These are phyloP conservation scores for Pristionchus mayeri DNA, from an alignment of 2,888 invertebrate genomes.

Conservation along the genomic window DNA sequence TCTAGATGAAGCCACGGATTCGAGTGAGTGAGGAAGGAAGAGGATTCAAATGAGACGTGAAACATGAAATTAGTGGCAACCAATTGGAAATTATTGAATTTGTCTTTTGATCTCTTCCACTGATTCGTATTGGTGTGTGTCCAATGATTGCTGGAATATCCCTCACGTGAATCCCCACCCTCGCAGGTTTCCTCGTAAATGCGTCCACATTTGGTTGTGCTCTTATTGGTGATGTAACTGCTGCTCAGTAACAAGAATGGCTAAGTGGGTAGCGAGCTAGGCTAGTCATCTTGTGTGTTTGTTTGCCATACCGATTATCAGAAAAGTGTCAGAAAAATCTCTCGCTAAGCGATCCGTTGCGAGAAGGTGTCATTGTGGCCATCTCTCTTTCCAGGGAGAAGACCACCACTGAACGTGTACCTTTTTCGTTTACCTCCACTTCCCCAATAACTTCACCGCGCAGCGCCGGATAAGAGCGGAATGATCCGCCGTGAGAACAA, in stretches of 20 bases:
- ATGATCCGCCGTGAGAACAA: too few species aligned
- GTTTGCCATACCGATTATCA: not conserved
- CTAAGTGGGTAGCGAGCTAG: not conserved
- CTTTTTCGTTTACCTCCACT: too few species aligned
- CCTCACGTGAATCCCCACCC: not conserved
- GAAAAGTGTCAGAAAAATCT: not conserved
- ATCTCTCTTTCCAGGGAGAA: too few species aligned
- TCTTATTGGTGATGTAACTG: conserved; percentile 92
- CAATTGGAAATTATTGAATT: too few species aligned
- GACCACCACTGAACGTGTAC: too few species aligned
- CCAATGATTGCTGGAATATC: not conserved
- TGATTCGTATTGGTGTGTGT: too few species aligned
- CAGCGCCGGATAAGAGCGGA: too few species aligned
- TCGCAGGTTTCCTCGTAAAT: conserved; percentile 87
- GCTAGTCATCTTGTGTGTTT: not conserved
- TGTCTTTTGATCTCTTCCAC: too few species aligned
- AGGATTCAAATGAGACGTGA: too few species aligned
- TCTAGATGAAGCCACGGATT: conserved; percentile 99
- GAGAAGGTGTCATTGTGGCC: not conserved
- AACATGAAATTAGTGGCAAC: too few species aligned
- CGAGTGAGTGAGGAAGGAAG: conserved; percentile 81
- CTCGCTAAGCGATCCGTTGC: not conserved
- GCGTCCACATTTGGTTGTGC: conserved; percentile 98
- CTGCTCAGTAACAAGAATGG: conserved; percentile 82
- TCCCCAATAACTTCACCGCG: too few species aligned